Evolutionary conservation across 2,888 invertebrate genomes (phyloP), one percentile per base, ranked within the genome.

Genomic region (Lydus trimaculatus): DNA sequence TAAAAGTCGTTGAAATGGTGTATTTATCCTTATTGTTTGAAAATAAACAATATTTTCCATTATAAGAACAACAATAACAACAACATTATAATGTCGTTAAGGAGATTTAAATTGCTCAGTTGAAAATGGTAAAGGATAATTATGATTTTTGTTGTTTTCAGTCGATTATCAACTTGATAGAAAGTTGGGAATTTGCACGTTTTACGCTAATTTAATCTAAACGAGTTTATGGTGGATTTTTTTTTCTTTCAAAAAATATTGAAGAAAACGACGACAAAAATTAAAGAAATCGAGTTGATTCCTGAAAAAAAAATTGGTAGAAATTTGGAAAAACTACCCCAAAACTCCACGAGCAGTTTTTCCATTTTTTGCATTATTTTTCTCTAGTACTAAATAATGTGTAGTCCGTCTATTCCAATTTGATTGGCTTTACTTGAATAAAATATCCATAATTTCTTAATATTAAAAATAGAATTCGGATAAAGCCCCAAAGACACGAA

Each of bases 11-110:
- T 33, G 33, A 33, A 11, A 33, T 33, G 1, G 36, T n/a, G 7
- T 36, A 15, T 36, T 36, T 36, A 36, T 43, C n/a, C 17, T 43
- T n/a, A 43, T 43, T 43, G 3, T 17, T 43, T 43, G 4, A 15
- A 39, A n/a, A 33, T 11, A 36, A 36, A 15, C 36, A 13, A 15
- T 36, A 36, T 15, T 36, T 36, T 15, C 5, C 33, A 33, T 33
- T n/a, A n/a, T n/a, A n/a, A n/a, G n/a, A n/a, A n/a, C n/a, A 33
- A 36, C 13, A 36, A 15, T 36, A 43, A 43, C 2, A 43, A 17
- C n/a, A 3, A 43, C 43, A 43, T 43, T 43, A 43, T 43, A 43
- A 43, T 43, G 43, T 43, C 43, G 43, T 43, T 43, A 43, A 43
- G 7, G 7, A 17, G n/a, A 17, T 43, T 43, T 43, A 17, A 43